phyloP scores from a whole-genome alignment of 2,113 vertebrate species.

The Cacatua alba region DNA sequence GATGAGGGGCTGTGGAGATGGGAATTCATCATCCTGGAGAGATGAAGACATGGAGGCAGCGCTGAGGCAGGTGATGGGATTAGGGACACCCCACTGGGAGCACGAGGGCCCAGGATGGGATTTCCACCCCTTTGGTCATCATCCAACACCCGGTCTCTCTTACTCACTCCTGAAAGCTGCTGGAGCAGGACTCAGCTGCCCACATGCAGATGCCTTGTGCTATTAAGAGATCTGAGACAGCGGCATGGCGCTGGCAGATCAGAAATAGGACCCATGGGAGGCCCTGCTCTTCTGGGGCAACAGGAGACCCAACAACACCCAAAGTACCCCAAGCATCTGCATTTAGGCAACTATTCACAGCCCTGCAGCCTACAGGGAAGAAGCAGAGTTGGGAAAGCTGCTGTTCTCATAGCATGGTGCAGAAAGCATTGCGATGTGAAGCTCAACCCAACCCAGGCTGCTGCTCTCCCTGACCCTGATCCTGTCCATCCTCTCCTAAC shows the following conservation, averaged over 20 bases:
- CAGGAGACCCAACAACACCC: background rate
- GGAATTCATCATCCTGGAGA: background rate
- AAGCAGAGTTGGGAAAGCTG: background rate
- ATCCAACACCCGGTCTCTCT: background rate
- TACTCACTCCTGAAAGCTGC: background rate
- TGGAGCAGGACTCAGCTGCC: background rate
- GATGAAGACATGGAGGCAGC: background rate
- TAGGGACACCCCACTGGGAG: background rate
- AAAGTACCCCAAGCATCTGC: background rate
- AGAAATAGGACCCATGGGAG: background rate
- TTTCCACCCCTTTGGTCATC: background rate
- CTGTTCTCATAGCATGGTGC: background rate
- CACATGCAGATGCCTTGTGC: background rate
- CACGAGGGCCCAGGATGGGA: background rate
- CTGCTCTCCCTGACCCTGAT: background rate
- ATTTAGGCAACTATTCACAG: background rate
- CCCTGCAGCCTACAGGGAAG: background rate
- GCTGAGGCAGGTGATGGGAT: background rate
- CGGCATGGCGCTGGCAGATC: background rate
- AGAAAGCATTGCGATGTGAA: accelerated
- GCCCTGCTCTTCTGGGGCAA: background rate
- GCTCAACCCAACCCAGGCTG: background rate
- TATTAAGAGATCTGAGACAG: background rate
- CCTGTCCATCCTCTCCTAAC: background rate
- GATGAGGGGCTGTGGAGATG: background rate